phyloP scores from a whole-genome alignment of 2,888 invertebrate genomes.

The Therioaphis trifolii region DNA sequence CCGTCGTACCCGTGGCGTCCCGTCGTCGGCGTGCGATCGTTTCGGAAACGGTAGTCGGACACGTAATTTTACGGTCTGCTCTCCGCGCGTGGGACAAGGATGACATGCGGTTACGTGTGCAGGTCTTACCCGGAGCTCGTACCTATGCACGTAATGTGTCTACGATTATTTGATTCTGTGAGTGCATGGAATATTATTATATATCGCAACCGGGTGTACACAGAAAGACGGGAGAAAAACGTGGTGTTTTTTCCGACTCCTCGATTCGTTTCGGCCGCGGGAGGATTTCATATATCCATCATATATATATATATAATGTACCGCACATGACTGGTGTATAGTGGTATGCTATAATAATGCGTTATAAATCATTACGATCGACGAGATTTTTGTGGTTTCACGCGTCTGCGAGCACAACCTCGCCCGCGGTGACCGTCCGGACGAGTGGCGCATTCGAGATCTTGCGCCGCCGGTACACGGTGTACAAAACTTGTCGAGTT shows the following conservation, averaged over 20 bases:
- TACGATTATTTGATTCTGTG: background rate
- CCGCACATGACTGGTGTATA: too few relatives aligned
- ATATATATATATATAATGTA: too few relatives aligned
- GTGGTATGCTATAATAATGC: too few relatives aligned
- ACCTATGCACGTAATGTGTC: background rate
- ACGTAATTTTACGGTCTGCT: background rate
- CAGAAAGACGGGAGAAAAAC: background rate
- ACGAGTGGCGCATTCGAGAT: background rate
- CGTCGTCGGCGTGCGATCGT: background rate
- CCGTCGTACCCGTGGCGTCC: too few relatives aligned
- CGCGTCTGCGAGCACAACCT: conserved; percentile 13
- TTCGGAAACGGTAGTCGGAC: conserved; percentile 21
- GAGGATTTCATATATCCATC: too few relatives aligned
- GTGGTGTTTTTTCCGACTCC: background rate
- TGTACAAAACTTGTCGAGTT: background rate
- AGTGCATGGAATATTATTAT: background rate
- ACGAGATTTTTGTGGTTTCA: conserved; percentile 7
- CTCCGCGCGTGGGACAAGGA: background rate
- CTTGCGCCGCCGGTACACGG: background rate
- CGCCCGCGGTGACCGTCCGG: background rate
- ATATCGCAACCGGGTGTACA: background rate
- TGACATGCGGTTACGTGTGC: background rate
- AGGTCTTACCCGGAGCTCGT: background rate
- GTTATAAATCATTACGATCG: background rate
- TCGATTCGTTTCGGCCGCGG: background rate